phyloP scores from a whole-genome alignment of 2,113 vertebrate genomes.

The Nestor notabilis region DNA sequence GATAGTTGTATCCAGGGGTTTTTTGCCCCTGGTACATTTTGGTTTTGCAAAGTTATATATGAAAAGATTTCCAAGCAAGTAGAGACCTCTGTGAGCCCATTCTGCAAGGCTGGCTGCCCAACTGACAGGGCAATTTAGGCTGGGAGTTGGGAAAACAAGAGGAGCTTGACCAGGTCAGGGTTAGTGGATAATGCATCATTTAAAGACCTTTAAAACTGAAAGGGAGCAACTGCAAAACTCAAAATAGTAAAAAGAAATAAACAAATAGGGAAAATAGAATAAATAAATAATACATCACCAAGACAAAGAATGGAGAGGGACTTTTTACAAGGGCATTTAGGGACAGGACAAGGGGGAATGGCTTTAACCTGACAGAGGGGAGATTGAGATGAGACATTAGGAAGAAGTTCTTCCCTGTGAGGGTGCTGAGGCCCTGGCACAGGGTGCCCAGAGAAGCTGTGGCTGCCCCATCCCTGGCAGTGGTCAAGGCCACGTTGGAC shows the following conservation, averaged over 20 bases:
- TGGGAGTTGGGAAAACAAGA: not conserved
- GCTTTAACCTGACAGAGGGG: not conserved
- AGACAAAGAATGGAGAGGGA: not conserved
- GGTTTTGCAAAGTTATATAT: not conserved
- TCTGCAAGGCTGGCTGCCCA: not conserved
- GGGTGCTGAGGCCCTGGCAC: not conserved
- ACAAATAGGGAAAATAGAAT: not conserved
- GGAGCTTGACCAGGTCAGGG: not conserved
- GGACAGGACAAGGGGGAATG: not conserved
- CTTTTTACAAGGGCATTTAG: not conserved
- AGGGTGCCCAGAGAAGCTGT: not conserved
- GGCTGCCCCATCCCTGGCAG: not conserved
- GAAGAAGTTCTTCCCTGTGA: not conserved
- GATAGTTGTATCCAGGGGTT: rapidly evolving
- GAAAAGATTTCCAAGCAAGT: not conserved
- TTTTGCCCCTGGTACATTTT: rapidly evolving
- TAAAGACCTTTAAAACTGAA: not conserved
- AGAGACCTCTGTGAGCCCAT: not conserved
- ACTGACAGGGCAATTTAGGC: not conserved
- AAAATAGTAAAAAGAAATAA: not conserved
- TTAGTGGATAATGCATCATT: not conserved
- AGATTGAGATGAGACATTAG: not conserved
- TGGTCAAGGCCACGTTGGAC: not conserved
- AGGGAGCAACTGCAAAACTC: not conserved
- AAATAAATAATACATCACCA: not conserved